phyloP scores from a whole-genome alignment of 2,113 vertebrate genomes.

The Phalacrocorax brasilianus region DNA sequence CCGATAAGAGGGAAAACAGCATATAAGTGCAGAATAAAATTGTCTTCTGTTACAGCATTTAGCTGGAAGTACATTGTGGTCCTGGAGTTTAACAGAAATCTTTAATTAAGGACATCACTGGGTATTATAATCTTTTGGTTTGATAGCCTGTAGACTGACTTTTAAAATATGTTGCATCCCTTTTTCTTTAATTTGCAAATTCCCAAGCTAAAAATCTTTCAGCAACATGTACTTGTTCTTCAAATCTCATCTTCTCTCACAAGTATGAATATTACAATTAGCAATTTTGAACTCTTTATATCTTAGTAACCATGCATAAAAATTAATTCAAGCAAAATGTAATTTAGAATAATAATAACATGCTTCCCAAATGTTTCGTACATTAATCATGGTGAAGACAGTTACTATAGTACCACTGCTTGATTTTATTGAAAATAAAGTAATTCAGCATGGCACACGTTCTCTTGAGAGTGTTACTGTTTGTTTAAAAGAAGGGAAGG shows the following conservation, averaged over 20 bases:
- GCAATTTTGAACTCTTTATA: slow-evolving; percentile 62
- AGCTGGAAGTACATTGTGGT: background rate
- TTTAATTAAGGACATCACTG: slow-evolving; percentile 6
- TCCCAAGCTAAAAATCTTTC: slow-evolving; percentile 22
- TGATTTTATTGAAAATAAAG: slow-evolving; percentile 61
- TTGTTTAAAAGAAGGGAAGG: slow-evolving; percentile 49
- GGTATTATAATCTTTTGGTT: background rate
- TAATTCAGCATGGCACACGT: background rate
- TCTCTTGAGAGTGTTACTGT: slow-evolving; percentile 5
- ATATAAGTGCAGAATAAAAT: background rate
- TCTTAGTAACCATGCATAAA: slow-evolving; percentile 65
- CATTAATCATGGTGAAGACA: slow-evolving; percentile 64
- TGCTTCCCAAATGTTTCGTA: slow-evolving; percentile 64
- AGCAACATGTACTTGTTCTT: background rate
- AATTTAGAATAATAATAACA: slow-evolving; percentile 79
- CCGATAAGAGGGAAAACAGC: background rate
- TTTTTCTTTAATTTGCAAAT: background rate
- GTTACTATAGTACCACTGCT: slow-evolving; percentile 64
- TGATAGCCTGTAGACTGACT: background rate
- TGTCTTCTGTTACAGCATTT: background rate
- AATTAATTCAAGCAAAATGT: slow-evolving; percentile 74
- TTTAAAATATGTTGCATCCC: background rate
- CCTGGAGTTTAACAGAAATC: background rate
- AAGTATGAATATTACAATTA: slow-evolving; percentile 64
- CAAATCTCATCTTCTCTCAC: slow-evolving; percentile 48